Conservation (phyloP, 2,888 invertebrate species). For the Apantesis nais region DNA sequence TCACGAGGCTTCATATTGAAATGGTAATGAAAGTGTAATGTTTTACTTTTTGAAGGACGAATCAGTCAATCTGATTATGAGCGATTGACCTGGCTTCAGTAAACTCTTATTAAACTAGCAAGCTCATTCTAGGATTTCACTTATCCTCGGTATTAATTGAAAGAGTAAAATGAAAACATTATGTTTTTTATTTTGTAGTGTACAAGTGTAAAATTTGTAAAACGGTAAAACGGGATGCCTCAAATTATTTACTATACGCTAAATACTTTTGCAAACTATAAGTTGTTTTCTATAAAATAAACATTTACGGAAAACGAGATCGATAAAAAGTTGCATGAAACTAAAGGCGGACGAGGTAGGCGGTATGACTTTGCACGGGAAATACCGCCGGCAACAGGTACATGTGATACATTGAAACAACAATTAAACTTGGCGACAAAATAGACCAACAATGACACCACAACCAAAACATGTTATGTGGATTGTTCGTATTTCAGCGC, state of each 20-base stretch:
- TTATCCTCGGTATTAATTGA: background rate
- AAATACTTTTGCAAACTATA: background rate
- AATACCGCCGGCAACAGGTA: conserved; percentile 53
- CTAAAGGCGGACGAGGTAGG: conserved; percentile 24
- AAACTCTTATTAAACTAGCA: background rate
- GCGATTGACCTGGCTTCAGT: background rate
- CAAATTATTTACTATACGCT: background rate
- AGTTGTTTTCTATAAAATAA: conserved; percentile 19
- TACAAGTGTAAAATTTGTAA: too few species aligned
- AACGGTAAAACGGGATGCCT: background rate
- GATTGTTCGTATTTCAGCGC: conserved; percentile 81
- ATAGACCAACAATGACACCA: conserved; percentile 69
- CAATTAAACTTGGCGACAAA: conserved; percentile 70
- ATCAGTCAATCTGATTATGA: background rate
- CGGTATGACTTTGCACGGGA: conserved; percentile 33
- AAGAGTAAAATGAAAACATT: too few species aligned
- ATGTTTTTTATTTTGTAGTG: too few species aligned
- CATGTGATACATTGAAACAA: conserved; percentile 57
- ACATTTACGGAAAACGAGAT: conserved; percentile 24
- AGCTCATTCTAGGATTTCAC: background rate
- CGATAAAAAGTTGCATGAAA: conserved; percentile 22
- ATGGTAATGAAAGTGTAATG: background rate
- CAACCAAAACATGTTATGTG: conserved; percentile 77
- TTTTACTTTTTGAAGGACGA: background rate
- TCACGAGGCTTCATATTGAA: background rate